Percentiles rank a stretch among this genome's conserved stretches.
phyloP scores from a whole-genome alignment of 2,113 vertebrate genomes.

The Puntigrus tetrazona region DNA sequence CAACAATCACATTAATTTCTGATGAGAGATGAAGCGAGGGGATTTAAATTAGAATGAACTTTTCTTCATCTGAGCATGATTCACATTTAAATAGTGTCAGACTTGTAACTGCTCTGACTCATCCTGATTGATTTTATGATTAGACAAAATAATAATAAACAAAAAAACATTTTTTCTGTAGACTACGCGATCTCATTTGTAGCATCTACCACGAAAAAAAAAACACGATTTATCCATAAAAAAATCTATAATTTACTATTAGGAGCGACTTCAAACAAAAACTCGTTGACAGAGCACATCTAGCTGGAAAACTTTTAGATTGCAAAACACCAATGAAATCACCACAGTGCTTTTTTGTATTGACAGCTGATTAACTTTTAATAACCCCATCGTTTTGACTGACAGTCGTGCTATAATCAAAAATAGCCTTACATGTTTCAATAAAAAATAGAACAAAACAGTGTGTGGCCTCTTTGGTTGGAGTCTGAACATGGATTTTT shows the following conservation, averaged over 20 bases:
- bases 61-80: neutral
- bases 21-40: conserved; percentile 26
- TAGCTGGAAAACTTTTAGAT: conserved; percentile 51
- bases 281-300: neutral
- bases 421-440: neutral
- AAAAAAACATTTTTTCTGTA: neutral
- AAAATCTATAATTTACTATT: neutral
- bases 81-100: conserved; percentile 24
- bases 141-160: neutral
- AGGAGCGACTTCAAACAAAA: neutral
- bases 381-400: conserved; percentile 25
- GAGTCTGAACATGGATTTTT: neutral
- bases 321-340: conserved; percentile 34
- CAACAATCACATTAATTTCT: conserved; percentile 35
- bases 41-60: conserved; percentile 16
- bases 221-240: neutral
- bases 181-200: neutral
- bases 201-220: neutral
- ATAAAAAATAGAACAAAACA: neutral
- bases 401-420: conserved; percentile 21
- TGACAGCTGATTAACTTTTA: too few species aligned
- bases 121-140: neutral
- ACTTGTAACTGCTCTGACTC: neutral
- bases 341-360: neutral
- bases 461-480: neutral